phyloP scores from a whole-genome alignment of 1,140 invertebrate species.

The Cheumatopsyche charites region DNA sequence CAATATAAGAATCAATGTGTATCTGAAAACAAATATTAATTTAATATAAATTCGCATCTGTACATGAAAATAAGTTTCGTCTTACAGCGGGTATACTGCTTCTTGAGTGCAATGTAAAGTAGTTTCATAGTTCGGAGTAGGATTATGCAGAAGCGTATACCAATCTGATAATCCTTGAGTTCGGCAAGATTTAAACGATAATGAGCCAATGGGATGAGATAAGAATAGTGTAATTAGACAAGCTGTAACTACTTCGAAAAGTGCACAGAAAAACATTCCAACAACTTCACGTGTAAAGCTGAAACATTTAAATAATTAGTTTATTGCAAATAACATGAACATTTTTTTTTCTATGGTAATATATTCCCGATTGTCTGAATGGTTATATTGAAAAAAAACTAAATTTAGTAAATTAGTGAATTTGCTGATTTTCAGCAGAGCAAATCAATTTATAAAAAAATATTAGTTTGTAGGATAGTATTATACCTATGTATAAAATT shows the following conservation, averaged over 20 bases:
- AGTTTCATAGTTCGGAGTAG: constrained; percentile 87
- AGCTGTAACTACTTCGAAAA: constrained; percentile 78
- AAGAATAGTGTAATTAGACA: constrained; percentile 77
- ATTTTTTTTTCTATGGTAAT: too few relatives aligned
- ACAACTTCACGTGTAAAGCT: constrained; percentile 76
- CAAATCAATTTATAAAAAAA: too few relatives aligned
- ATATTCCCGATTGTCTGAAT: too few relatives aligned
- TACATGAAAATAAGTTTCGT: constrained; percentile 34
- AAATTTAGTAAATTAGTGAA: too few relatives aligned
- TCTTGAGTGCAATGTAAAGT: constrained; percentile 94
- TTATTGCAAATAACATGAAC: background rate
- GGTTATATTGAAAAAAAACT: too few relatives aligned
- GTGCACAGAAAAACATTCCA: constrained; percentile 75
- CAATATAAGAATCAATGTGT: constrained; percentile 93
- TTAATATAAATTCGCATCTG: too few relatives aligned
- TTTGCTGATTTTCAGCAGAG: too few relatives aligned
- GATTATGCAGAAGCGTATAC: constrained; percentile 96
- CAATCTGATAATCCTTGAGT: constrained; percentile 86
- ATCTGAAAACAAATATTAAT: constrained; percentile 67
- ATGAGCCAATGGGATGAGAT: constrained; percentile 76
- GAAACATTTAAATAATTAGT: constrained; percentile 34
- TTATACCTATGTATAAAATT: too few relatives aligned
- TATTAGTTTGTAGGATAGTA: too few relatives aligned
- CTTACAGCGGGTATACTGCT: constrained; percentile 95
- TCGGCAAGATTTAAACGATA: constrained; percentile 77